Evolutionary conservation across 53 echinoderm and acorn worm genomes (phyloP), one percentile per base, ranked within the genome.

Genomic region (Paelopatides confundens): DNA sequence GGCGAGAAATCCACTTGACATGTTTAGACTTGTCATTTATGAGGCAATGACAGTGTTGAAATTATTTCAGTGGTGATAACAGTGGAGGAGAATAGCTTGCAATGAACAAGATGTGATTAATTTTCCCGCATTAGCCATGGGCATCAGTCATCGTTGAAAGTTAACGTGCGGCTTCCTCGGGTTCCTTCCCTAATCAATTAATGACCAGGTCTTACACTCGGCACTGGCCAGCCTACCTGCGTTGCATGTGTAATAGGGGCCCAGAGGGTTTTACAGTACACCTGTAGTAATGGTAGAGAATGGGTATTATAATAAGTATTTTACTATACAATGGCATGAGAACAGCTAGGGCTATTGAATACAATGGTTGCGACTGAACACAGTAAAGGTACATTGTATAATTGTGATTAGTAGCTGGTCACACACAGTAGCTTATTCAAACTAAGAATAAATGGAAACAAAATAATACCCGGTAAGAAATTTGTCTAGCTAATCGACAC

Each of bases 151-250:
- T 74, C 74, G 27, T 24, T 74, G 40, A 74, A 40, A 74, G 74
- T 74, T 74, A 74, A 39, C 27, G 58, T 74, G 68, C 35, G 46
- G 74, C 40, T 74, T 74, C 74, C 74, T 74, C 39, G 40, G 39
- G 74, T 74, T 74, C 74, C 74, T 74, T 74, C 74, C 74, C 74
- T 39, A 74, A 74, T 74, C 74, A 74, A 74, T 74, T 74, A 74
- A 74, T 39, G 40, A 39, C 74, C 39, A 46, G 74, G 43, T 27
- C 43, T 74, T 39, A 74, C 39, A 27, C 18, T 6, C n/a, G 35
- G 39, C 17, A 39, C 39, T 40, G 74, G 74, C 74, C 74, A 35
- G 40, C 74, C 47, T 74, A 32, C 47, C 14, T 74, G 23, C 12
- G 21, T 74, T 74, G 40, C 39, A 28, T 39, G 40, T 27, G 23